Conservation (phyloP, 2,888 invertebrate species). For the Aromia moschata region DNA sequence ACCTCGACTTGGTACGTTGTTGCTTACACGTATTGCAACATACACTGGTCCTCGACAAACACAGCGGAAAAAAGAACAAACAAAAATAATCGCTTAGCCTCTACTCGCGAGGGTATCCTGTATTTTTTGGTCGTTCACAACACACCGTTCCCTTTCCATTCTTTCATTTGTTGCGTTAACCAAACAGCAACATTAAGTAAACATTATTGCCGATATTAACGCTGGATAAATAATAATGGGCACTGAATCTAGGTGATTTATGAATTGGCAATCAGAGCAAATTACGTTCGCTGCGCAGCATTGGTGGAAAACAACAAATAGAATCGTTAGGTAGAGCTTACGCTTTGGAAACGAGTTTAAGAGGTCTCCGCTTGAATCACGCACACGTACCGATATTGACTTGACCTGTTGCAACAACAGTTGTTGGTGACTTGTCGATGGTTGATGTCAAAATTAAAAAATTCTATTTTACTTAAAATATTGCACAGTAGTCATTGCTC, state of each 20-base stretch:
- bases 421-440: too few species aligned
- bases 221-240: background rate
- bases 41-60: constrained; percentile 17
- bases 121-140: constrained; percentile 10
- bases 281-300: background rate
- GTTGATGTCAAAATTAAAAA: too few species aligned
- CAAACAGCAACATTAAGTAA: background rate
- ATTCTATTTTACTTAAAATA: too few species aligned
- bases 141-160: constrained; percentile 6
- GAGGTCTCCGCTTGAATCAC: too few species aligned
- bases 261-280: background rate
- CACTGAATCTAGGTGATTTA: background rate
- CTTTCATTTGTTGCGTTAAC: background rate
- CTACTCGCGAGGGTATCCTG: constrained; percentile 17
- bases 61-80: too few species aligned
- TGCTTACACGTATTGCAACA: too few species aligned
- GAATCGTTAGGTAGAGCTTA: background rate
- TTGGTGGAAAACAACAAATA: background rate
- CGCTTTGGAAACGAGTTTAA: background rate
- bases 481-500: too few species aligned
- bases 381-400: too few species aligned
- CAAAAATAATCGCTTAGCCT: constrained; percentile 19
- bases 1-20: too few species aligned
- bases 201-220: background rate
- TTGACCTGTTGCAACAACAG: too few species aligned